Base-by-base conservation (phyloP, 2,888 invertebrate genomes). In the Sclerodermus sp. region DNA sequence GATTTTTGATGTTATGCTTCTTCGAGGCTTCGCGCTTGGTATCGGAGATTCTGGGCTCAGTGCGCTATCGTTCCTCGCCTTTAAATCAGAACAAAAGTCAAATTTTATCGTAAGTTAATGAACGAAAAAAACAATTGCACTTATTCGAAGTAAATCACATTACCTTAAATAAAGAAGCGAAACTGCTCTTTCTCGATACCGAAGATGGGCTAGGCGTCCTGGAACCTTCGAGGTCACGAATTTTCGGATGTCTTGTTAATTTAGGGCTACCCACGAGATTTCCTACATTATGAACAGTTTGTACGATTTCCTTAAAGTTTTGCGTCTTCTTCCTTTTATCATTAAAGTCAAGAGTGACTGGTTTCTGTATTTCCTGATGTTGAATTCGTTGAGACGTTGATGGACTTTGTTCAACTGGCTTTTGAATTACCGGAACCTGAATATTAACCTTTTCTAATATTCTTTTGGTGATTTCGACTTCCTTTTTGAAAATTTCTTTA, bases 111-210 rank as follows among this genome's bases (percentile, higher is more conserved):
- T 15, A 10, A 37, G 15, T 37, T n/a, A n/a, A n/a, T n/a, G n/a
- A n/a, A n/a, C n/a, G n/a, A n/a, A n/a, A n/a, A n/a, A n/a, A n/a
- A n/a, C n/a, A n/a, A n/a, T n/a, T n/a, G n/a, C n/a, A n/a, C n/a
- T n/a, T n/a, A n/a, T n/a, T n/a, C n/a, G n/a, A 23, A 23, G 8
- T 23, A 3, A 23, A 5, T 23, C 23, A 23, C 18, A 39, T 23
- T 57, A 89, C 87, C 74, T 88, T 87, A 70, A 92, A 92, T 38
- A 92, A 77, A 2, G 90, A 90, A 50, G 89, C 87, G 70, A 91
- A 90, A 30, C 91, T 91, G 64, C 89, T 90, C 74, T 90, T 90
- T 34, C 91, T 82, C 0, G 91, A 90, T 0, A 79, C 79, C 1
- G 84, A 84, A 1, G 84, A 82, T 0, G 91, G 90, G 1, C 91